Conservation (phyloP, 2,797 vertebrate species). For the Ctenosaura bakeri region DNA sequence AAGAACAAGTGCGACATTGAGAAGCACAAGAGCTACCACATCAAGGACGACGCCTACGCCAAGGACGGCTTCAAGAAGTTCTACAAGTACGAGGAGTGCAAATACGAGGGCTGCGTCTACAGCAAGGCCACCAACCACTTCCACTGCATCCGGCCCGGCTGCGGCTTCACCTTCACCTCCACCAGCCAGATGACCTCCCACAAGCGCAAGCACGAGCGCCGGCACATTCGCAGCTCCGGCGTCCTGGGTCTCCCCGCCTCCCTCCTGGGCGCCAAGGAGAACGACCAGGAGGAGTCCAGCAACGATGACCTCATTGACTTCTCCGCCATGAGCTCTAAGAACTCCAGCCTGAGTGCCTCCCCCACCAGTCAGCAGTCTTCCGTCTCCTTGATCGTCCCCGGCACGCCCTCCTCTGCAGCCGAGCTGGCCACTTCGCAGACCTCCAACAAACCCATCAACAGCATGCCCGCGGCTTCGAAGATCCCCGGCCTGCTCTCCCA, state of each 20-base stretch:
- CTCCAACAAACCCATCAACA: constrained; percentile 80
- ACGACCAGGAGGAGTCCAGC: constrained; percentile 96
- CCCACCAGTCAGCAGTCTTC: constrained; percentile 95
- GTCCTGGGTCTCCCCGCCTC: constrained; percentile 90
- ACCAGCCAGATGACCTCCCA: constrained; percentile 99
- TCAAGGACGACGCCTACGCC: constrained; percentile 99
- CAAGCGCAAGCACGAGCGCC: constrained; percentile 97
- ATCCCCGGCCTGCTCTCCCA: constrained; percentile 93
- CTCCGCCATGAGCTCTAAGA: constrained; percentile 97
- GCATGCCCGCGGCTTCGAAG: constrained; percentile 85
- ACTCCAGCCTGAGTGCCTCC: constrained; percentile 99
- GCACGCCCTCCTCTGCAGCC: constrained; percentile 81
- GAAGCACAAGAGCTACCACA: constrained; percentile 99
- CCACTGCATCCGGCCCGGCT: constrained; percentile 98
- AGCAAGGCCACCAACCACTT: constrained; percentile 99
- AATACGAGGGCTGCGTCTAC: constrained; percentile 98
- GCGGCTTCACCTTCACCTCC: constrained; percentile 99
- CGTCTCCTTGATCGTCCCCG: constrained; percentile 85
- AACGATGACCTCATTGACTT: constrained; percentile 98
- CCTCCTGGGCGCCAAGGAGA: constrained; percentile 91
- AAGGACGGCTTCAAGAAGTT: constrained; percentile 99
- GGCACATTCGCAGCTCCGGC: constrained; percentile 93
- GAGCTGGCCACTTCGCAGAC: constrained; percentile 80
- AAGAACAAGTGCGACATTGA: constrained; percentile 99
- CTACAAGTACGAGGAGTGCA: constrained; percentile 99